Evolutionary conservation across 2,113 vertebrate genomes (phyloP).

Genomic region (Mormyrus lacerda): DNA sequence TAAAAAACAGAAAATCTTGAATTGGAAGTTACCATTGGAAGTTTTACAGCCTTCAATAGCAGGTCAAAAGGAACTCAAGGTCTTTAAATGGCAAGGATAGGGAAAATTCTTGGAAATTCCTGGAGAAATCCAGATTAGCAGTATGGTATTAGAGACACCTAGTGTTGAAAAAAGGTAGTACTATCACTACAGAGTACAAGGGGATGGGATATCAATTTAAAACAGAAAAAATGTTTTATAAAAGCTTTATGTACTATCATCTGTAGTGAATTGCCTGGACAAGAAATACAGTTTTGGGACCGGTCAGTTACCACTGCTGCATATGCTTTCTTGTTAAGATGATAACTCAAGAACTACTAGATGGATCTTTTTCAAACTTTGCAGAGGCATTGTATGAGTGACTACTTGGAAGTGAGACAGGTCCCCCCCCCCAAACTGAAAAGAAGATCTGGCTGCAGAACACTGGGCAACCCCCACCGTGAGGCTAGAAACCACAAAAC

Average conservation of each 20-base stretch:
- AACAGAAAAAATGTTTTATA: not conserved
- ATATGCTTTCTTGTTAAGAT: not conserved
- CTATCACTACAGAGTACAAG: not conserved
- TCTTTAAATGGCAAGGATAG: not conserved
- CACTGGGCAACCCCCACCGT: not conserved
- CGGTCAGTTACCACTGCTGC: not conserved
- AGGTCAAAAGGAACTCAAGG: not conserved
- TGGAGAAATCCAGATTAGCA: not conserved
- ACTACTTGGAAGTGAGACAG: not conserved
- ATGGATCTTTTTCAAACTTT: not conserved
- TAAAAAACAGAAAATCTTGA: not conserved
- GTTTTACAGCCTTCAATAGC: not conserved
- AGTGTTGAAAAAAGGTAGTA: slow-evolving; percentile 3
- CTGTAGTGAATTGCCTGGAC: not conserved
- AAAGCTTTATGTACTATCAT: not conserved
- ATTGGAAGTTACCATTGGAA: not conserved
- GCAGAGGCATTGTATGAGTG: not conserved
- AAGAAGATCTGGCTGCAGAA: not conserved
- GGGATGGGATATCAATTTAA: not conserved
- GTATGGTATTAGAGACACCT: slow-evolving; percentile 18
- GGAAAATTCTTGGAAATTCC: not conserved
- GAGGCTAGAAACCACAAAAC: not conserved
- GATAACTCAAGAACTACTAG: not conserved
- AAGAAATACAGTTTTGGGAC: not conserved
- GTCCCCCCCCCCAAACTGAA: not conserved